These are phyloP conservation scores for Panonychus citri DNA, from an alignment of 1,140 invertebrate genomes.

Conservation along the genomic window DNA sequence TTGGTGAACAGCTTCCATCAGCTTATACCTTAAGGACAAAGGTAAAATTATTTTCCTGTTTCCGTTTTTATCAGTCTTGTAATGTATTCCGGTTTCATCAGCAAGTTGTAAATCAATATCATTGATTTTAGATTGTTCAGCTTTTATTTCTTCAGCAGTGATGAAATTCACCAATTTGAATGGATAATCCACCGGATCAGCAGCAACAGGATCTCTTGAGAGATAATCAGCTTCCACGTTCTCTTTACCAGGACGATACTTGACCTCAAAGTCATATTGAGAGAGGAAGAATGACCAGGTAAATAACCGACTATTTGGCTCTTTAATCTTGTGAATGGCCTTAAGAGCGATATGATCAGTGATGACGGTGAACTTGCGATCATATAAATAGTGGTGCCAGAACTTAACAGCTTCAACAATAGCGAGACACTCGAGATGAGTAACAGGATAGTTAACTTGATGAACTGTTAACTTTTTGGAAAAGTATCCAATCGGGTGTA, in stretches of 20 bases:
- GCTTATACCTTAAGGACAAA: not conserved
- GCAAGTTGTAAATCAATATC: not conserved
- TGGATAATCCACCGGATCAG: no score
- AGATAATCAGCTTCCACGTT: constrained; percentile 7
- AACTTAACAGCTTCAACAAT: constrained; percentile 2
- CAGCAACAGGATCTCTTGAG: no score
- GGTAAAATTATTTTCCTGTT: not conserved
- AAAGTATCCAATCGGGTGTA: no score
- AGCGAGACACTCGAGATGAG: constrained; percentile 5
- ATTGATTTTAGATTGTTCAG: not conserved
- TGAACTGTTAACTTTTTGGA: not conserved
- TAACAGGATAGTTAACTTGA: constrained; percentile 1
- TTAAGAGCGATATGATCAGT: constrained; percentile 5
- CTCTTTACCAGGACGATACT: not conserved
- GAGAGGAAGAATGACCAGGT: not conserved
- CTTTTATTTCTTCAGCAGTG: not conserved
- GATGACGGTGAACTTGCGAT: not conserved
- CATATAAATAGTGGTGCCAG: constrained; percentile 6
- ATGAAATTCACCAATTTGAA: not conserved
- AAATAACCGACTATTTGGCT: not conserved
- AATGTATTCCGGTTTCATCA: not conserved
- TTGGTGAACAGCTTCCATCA: not conserved
- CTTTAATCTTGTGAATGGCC: not conserved
- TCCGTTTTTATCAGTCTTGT: not conserved
- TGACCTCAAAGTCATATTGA: constrained; percentile 3